Percentiles rank a stretch among this genome's conserved stretches.
Evolutionary conservation across 2,113 vertebrate species (phyloP).

Genomic region (Saccopteryx bilineata): DNA sequence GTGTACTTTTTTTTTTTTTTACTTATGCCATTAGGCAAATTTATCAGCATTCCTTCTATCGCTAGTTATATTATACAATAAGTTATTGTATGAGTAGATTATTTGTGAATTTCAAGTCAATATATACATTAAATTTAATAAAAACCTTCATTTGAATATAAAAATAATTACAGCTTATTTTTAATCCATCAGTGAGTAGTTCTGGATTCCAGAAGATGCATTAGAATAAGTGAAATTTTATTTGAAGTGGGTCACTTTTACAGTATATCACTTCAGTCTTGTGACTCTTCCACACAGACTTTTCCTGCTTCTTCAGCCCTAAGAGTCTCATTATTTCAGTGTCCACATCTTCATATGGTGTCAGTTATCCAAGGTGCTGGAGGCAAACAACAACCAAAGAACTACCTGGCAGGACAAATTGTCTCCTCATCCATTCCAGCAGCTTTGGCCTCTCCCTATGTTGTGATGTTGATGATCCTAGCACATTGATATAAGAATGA

Average conservation of each 20-base stretch:
- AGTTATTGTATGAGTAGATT: not conserved
- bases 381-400: conserved; percentile 21
- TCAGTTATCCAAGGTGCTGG: conserved; percentile 8
- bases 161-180: not conserved
- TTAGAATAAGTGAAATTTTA: not conserved
- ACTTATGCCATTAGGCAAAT: not conserved
- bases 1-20: not conserved
- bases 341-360: not conserved
- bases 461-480: not conserved
- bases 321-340: conserved; percentile 17
- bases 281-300: not conserved
- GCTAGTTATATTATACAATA: not conserved
- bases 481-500: not conserved
- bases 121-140: not conserved
- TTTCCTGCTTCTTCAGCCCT: not conserved
- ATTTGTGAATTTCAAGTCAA: not conserved
- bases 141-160: not conserved
- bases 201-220: not conserved
- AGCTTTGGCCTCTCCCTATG: not conserved
- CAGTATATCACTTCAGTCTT: not conserved
- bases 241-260: not conserved
- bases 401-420: not conserved
- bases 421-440: not conserved
- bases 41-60: not conserved
- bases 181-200: not conserved